Evolutionary conservation across 2,888 invertebrate genomes (phyloP).

Genomic region (Terebella lapidaria): DNA sequence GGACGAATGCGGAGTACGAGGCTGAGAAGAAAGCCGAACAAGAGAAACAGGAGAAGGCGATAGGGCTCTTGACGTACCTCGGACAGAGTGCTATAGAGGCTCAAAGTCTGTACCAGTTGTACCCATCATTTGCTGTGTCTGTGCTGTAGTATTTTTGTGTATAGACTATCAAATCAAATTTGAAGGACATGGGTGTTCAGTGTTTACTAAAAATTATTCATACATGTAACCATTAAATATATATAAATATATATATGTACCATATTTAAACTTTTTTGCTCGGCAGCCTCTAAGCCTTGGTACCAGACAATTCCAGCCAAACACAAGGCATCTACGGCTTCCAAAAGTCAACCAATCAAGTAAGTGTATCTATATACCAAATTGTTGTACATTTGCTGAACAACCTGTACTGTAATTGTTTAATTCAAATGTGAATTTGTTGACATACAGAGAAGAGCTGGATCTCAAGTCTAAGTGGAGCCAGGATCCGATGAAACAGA

Average conservation of each 20-base stretch:
- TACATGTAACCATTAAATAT: not conserved
- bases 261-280: not conserved
- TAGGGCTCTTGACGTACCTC: slow-evolving; percentile 90
- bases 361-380: too few species aligned
- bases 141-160: too few species aligned
- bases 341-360: too few species aligned
- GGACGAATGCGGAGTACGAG: slow-evolving; percentile 80
- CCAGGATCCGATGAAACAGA: slow-evolving; percentile 39
- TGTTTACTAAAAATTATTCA: not conserved
- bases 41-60: slow-evolving; percentile 95
- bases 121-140: too few species aligned
- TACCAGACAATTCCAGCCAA: too few species aligned
- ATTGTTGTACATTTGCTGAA: too few species aligned
- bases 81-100: slow-evolving; percentile 66
- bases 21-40: slow-evolving; percentile 83
- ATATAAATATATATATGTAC: not conserved
- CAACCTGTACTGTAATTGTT: too few species aligned
- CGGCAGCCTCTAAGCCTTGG: too few species aligned
- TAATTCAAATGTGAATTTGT: too few species aligned
- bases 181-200: not conserved
- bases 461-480: slow-evolving; percentile 41
- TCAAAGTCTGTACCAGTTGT: slow-evolving; percentile 32
- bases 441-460: slow-evolving; percentile 21
- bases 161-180: too few species aligned
- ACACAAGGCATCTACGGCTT: too few species aligned